phyloP scores from a whole-genome alignment of 2,888 invertebrate species.

The Rhagophthalmus giganteus region DNA sequence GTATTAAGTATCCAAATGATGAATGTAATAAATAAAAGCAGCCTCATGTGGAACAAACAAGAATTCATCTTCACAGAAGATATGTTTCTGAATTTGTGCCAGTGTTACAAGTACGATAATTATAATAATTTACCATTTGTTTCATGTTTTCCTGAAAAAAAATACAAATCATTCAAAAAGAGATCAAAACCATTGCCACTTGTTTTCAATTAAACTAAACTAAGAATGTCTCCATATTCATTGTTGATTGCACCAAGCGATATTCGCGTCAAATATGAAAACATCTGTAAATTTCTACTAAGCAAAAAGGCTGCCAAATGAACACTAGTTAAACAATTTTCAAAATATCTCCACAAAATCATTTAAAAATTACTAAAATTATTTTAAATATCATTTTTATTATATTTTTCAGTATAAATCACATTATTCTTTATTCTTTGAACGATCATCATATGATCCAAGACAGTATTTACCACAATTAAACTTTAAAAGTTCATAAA shows the following conservation, averaged over 20 bases:
- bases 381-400: not conserved
- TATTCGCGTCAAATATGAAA: slow-evolving; percentile 25
- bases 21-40: slow-evolving; percentile 20
- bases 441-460: slow-evolving; percentile 6
- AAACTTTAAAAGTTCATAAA: not conserved
- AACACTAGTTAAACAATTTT: slow-evolving; percentile 40
- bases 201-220: slow-evolving; percentile 39
- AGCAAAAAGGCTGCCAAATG: slow-evolving; percentile 43
- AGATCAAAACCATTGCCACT: slow-evolving; percentile 56
- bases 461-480: not conserved
- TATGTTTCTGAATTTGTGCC: slow-evolving; percentile 39
- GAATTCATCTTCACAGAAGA: slow-evolving; percentile 50
- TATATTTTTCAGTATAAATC: not conserved
- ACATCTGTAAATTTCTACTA: slow-evolving; percentile 32
- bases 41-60: slow-evolving; percentile 25
- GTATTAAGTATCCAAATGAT: slow-evolving; percentile 21
- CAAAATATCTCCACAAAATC: slow-evolving; percentile 21
- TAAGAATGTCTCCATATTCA: slow-evolving; percentile 22
- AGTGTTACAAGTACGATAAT: slow-evolving; percentile 38
- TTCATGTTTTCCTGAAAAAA: slow-evolving; percentile 25
- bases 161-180: slow-evolving; percentile 39
- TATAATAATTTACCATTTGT: slow-evolving; percentile 29
- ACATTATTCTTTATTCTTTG: not conserved
- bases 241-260: slow-evolving; percentile 29
- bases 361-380: too few relatives aligned